A percentile compares a stretch with the other conserved stretches of the same genome.
Evolutionary conservation across 2,888 invertebrate genomes (phyloP).

Genomic region (Cephus pulcher): DNA sequence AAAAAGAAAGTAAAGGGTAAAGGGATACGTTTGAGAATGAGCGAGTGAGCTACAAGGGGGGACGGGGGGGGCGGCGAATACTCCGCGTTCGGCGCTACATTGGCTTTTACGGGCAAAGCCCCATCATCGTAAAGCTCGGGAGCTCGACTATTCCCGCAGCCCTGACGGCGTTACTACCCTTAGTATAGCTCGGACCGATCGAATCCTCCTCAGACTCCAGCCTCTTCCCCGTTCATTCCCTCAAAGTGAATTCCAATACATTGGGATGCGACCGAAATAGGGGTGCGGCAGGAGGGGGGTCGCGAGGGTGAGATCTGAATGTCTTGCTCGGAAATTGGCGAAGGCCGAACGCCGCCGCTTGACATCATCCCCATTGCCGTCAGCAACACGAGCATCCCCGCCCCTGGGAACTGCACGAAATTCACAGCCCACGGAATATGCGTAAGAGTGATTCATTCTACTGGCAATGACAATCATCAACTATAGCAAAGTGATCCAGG

Average conservation of each 20-base stretch:
- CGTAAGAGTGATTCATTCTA: no score
- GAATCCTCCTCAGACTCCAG: conserved; percentile 16
- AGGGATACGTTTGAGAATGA: no score
- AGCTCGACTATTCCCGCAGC: conserved; percentile 34
- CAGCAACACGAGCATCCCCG: no score
- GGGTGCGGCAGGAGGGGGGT: conserved; percentile 32
- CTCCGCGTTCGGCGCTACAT: conserved; percentile 39
- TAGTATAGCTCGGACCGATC: conserved; percentile 23
- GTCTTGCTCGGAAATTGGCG: conserved; percentile 47
- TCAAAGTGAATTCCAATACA: conserved; percentile 56
- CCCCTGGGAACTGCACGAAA: no score
- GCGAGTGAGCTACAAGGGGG: no score
- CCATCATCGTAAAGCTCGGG: conserved; percentile 52
- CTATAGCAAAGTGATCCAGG: no score
- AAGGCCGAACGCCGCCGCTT: conserved; percentile 27
- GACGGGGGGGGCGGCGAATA: not conserved
- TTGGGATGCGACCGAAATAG: conserved; percentile 48
- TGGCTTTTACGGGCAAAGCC: conserved; percentile 52
- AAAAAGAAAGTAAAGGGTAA: conserved; percentile 3
- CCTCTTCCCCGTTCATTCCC: conserved; percentile 11
- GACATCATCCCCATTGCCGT: no score
- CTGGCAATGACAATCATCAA: no score
- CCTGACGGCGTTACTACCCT: conserved; percentile 4
- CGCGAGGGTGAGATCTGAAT: conserved; percentile 46
- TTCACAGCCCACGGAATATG: no score